Conservation (phyloP, 2,797 vertebrate species). For the Nyctibius grandis region DNA sequence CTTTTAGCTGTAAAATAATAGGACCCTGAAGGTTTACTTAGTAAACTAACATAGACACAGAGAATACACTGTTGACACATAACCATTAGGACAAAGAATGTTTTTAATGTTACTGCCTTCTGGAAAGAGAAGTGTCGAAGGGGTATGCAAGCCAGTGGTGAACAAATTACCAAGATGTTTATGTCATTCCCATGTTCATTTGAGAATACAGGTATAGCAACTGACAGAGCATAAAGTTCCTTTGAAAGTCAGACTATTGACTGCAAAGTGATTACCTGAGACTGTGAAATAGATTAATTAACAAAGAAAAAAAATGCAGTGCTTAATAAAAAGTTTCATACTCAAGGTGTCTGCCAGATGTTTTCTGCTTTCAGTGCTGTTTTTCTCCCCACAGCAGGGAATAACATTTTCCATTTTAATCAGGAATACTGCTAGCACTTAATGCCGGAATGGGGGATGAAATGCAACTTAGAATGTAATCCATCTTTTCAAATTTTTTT, state of each 20-base stretch:
- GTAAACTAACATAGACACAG: conserved; percentile 32
- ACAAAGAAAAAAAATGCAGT: conserved; percentile 16
- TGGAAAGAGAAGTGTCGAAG: neutral
- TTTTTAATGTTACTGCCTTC: neutral
- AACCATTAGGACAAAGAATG: neutral
- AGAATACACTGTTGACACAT: neutral
- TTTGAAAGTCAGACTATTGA: conserved; percentile 14
- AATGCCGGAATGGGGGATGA: neutral
- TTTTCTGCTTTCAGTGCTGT: conserved; percentile 38
- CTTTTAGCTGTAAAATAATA: conserved; percentile 47
- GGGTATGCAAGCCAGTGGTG: neutral
- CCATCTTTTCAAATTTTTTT: neutral
- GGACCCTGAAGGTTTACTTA: conserved; percentile 25
- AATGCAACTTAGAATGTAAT: neutral
- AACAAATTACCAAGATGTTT: neutral
- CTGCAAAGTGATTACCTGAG: conserved; percentile 51
- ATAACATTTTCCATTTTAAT: conserved; percentile 11
- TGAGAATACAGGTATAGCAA: neutral
- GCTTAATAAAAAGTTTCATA: conserved; percentile 55
- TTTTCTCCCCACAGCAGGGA: neutral
- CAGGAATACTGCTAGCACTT: neutral
- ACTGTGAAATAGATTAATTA: conserved; percentile 68
- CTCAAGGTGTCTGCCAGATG: conserved; percentile 47
- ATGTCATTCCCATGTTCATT: neutral
- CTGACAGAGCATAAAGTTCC: neutral